These are phyloP conservation scores for Megalops atlanticus DNA, from an alignment of 2,113 vertebrate genomes.

Conservation along the genomic window DNA sequence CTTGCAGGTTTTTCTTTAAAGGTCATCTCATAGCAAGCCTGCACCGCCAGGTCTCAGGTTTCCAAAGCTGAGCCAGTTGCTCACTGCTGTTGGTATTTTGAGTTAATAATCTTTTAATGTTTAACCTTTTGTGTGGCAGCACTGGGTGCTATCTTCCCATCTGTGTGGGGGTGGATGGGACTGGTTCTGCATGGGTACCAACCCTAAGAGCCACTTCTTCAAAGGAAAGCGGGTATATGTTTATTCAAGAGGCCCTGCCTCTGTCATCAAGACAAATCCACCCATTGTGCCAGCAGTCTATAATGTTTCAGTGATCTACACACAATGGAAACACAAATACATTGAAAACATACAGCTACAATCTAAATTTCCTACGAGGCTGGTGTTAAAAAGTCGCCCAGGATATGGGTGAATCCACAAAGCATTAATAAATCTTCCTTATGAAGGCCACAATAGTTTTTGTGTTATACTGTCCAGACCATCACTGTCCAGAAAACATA, in stretches of 20 bases:
- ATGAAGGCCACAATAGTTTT: no score
- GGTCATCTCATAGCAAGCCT: neutral
- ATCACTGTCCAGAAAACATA: no score
- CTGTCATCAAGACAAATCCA: neutral
- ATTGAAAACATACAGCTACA: no score
- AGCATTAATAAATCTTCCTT: no score
- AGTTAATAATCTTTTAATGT: slow-evolving; percentile 6
- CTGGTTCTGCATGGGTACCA: neutral
- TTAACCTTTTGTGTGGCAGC: slow-evolving; percentile 23
- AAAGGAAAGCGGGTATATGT: neutral
- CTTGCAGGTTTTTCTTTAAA: slow-evolving; percentile 16
- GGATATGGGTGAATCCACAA: no score
- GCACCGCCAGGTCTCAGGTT: neutral
- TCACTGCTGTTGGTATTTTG: neutral
- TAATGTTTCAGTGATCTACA: neutral
- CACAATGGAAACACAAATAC: no score
- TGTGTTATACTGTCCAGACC: no score
- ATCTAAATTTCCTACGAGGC: no score
- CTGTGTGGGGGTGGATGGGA: neutral
- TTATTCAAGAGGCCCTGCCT: neutral
- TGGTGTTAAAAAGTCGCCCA: no score
- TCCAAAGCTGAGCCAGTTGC: neutral
- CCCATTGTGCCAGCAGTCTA: neutral
- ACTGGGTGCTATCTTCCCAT: neutral
- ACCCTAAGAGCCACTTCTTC: slow-evolving; percentile 1